Base-by-base conservation (phyloP, 2,888 invertebrate species). In the Cordylochernes scorpioides region DNA sequence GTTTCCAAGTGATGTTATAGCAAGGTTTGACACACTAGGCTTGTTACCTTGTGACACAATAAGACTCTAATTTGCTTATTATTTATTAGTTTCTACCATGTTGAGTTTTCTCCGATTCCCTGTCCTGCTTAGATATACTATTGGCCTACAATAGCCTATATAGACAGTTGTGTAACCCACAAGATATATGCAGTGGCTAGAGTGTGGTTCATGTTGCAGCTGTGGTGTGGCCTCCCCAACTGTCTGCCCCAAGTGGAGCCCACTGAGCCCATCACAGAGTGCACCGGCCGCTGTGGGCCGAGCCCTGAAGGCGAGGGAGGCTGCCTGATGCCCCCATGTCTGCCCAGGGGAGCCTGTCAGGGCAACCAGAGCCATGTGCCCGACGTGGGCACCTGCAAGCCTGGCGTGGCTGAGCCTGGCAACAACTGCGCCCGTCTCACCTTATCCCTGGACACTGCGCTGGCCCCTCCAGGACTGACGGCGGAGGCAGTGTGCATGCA, bases 221-320 rank as follows among this genome's bases (percentile, higher is more conserved):
- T 80, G 24, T 80, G 78, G 77, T 84, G 82, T 54, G 82, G 82
- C 10, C 64, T 75, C 34, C 64, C 68, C 30, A 78, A 78, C 57
- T 82, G 82, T 50, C 61, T 74, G 27, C 35, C 39, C 5, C 45
- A 46, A 22, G 43, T 45, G 4, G 49, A 49, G 35, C 35, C 42
- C 9, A 44, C 59, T 52, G 45, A 39, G 29, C 32, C 41, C 34
- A 32, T 55, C 53, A 61, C 62, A 41, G 24, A 24, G 3, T 35
- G 34, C 32, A 28, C 31, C 9, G 24, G 28, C 17, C 27, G 29
- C 32, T 50, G 71, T 60, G 73, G 77, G 8, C 84, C 84, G 54
- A 74, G 82, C n/a, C 74, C 77, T 0, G 66, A 71, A 3, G 64
- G 72, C 4, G 64, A 67, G 14, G 68, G 72, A 48, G 65, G 71